These are phyloP conservation scores for Corbicula japonica DNA, from an alignment of 2,888 invertebrate genomes.

Conservation along the genomic window DNA sequence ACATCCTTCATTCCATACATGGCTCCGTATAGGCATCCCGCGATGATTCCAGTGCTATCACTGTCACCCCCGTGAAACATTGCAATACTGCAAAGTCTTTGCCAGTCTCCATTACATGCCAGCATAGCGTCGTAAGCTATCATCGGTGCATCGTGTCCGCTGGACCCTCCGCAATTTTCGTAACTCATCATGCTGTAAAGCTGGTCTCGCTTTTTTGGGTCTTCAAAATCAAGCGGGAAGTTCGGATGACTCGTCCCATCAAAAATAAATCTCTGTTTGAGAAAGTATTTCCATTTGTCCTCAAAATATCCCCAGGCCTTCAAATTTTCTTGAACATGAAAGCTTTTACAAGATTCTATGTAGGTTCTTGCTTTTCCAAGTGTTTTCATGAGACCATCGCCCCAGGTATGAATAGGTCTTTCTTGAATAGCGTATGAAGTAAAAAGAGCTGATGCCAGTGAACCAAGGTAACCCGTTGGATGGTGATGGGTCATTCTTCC, in stretches of 20 bases:
- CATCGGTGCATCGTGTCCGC: constrained; percentile 86
- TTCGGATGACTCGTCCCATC: constrained; percentile 75
- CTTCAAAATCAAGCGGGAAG: constrained; percentile 81
- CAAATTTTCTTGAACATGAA: constrained; percentile 78
- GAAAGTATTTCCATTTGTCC: constrained; percentile 79
- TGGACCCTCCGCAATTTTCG: constrained; percentile 84
- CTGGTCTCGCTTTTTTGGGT: constrained; percentile 79
- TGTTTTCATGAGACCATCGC: constrained; percentile 74
- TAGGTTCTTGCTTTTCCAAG: constrained; percentile 78
- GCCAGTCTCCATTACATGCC: constrained; percentile 78
- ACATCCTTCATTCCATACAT: constrained; percentile 83
- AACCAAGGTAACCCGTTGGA: constrained; percentile 85
- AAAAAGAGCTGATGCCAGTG: constrained; percentile 84
- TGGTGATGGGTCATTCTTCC: constrained; percentile 86
- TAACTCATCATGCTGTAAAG: constrained; percentile 83
- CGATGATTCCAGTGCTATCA: constrained; percentile 85
- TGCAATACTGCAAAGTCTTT: constrained; percentile 80
- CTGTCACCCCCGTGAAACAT: constrained; percentile 85
- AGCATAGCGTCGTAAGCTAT: constrained; percentile 86
- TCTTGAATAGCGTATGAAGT: constrained; percentile 83
- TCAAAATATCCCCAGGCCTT: constrained; percentile 81
- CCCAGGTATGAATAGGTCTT: constrained; percentile 81
- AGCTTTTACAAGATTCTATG: constrained; percentile 67
- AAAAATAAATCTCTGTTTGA: constrained; percentile 71
- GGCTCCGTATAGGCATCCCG: constrained; percentile 84